Conservation (phyloP, 2,797 vertebrate species). For the Microctenopoma lineatum region DNA sequence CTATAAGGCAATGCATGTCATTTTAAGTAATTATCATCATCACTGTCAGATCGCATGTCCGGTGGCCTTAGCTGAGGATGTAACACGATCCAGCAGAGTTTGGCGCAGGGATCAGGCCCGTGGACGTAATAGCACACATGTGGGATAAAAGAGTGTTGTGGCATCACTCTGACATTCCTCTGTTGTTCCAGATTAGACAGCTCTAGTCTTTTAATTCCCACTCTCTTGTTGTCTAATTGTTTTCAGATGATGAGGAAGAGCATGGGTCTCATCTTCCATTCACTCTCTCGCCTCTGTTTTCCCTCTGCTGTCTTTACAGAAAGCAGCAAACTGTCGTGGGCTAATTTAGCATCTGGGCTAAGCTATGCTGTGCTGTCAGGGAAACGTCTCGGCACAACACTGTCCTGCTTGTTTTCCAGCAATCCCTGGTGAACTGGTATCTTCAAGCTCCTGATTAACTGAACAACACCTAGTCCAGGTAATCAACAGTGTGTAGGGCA, state of each 20-base stretch:
- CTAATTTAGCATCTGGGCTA: conserved; percentile 13
- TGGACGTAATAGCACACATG: conserved; percentile 70
- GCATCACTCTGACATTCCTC: conserved; percentile 68
- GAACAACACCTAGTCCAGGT: no score
- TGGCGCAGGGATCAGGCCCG: conserved; percentile 40
- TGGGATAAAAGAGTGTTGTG: conserved; percentile 68
- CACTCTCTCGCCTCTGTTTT: conserved; percentile 10
- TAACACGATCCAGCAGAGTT: conserved; percentile 57
- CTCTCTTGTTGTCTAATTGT: conserved; percentile 61
- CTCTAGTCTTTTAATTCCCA: conserved; percentile 61
- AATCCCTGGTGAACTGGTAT: no score
- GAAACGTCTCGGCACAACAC: not conserved
- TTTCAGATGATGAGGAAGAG: conserved; percentile 70
- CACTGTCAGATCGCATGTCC: conserved; percentile 71
- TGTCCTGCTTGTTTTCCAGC: no score
- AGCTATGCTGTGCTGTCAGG: not conserved
- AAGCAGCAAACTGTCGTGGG: conserved; percentile 14
- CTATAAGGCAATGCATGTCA: conserved; percentile 61
- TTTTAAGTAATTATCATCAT: conserved; percentile 77
- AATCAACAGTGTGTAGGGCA: no score
- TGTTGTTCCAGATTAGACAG: conserved; percentile 62
- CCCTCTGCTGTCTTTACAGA: not conserved
- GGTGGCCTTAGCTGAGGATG: conserved; percentile 64
- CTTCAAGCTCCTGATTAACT: no score
- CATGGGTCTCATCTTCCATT: conserved; percentile 29